A percentile compares a stretch with the other conserved stretches of the same genome.
Evolutionary conservation across 2,113 vertebrate species (phyloP).

Genomic region (Gymnarchus niloticus): DNA sequence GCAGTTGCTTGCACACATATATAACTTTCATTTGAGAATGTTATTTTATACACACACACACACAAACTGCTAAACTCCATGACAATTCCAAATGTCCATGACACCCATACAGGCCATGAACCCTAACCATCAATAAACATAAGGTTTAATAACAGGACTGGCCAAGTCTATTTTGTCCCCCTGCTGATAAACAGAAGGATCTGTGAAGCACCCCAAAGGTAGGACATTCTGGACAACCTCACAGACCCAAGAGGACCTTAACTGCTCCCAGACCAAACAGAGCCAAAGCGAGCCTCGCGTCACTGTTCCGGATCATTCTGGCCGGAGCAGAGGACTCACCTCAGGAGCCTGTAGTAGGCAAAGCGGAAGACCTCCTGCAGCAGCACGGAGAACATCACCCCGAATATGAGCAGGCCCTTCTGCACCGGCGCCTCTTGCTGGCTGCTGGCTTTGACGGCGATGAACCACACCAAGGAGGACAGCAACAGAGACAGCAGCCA

Average conservation of each 20-base stretch:
- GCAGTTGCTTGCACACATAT: neutral
- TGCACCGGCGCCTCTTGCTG: slow-evolving; percentile 45
- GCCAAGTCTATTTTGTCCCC: neutral
- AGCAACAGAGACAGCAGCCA: slow-evolving; percentile 67
- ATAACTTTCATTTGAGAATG: neutral
- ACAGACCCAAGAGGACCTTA: neutral
- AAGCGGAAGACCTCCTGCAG: slow-evolving; percentile 68
- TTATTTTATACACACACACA: neutral
- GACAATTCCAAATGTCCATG: neutral
- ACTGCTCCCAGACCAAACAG: neutral
- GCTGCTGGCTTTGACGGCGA: slow-evolving; percentile 58
- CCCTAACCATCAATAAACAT: too few species aligned
- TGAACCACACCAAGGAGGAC: slow-evolving; percentile 69
- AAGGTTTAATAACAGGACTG: neutral
- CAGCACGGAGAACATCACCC: slow-evolving; percentile 65
- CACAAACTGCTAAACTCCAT: neutral
- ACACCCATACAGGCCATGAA: neutral
- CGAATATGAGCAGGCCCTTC: slow-evolving; percentile 61
- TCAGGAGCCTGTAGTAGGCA: slow-evolving; percentile 67
- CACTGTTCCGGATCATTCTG: neutral
- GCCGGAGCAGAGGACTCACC: slow-evolving; percentile 40
- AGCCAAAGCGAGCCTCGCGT: neutral
- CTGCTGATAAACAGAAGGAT: neutral
- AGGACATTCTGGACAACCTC: neutral
- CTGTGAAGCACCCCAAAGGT: neutral